Conservation (phyloP, 2,797 vertebrate genomes). For the Rhincodon typus region DNA sequence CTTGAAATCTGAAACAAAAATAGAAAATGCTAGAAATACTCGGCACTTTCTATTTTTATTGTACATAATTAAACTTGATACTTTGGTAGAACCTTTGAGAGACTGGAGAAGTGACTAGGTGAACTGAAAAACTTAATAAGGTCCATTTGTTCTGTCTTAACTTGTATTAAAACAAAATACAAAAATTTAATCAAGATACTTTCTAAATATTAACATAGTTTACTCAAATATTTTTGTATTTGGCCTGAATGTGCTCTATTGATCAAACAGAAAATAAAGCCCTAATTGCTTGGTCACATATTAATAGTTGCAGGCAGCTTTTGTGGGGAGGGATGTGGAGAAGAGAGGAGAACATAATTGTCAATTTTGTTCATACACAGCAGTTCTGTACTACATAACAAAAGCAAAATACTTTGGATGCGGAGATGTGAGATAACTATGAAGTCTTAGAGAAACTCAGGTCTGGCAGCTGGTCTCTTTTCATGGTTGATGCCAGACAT, state of each 20-base stretch:
- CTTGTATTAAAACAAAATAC: not conserved
- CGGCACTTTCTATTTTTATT: not conserved
- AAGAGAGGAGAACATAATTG: not conserved
- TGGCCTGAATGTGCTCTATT: not conserved
- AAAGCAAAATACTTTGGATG: too few relatives aligned
- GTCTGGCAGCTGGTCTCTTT: too few relatives aligned
- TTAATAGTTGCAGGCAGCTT: not conserved
- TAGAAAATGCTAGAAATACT: not conserved
- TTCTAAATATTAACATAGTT: not conserved
- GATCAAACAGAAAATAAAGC: too few relatives aligned
- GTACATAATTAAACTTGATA: not conserved
- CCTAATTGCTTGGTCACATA: not conserved
- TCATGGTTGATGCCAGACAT: too few relatives aligned
- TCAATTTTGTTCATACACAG: not conserved
- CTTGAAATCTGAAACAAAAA: not conserved
- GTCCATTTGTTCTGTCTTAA: not conserved
- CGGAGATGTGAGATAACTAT: too few relatives aligned
- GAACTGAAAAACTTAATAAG: not conserved
- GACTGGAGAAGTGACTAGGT: not conserved
- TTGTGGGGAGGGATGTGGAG: not conserved
- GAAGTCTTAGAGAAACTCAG: too few relatives aligned
- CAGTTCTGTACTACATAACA: not conserved
- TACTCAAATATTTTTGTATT: not conserved
- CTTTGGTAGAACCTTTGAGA: not conserved
- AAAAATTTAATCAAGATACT: not conserved